Percentiles rank a stretch among this genome's conserved stretches.
phyloP scores from a whole-genome alignment of 2,113 vertebrate genomes.

The Falco punctatus region DNA sequence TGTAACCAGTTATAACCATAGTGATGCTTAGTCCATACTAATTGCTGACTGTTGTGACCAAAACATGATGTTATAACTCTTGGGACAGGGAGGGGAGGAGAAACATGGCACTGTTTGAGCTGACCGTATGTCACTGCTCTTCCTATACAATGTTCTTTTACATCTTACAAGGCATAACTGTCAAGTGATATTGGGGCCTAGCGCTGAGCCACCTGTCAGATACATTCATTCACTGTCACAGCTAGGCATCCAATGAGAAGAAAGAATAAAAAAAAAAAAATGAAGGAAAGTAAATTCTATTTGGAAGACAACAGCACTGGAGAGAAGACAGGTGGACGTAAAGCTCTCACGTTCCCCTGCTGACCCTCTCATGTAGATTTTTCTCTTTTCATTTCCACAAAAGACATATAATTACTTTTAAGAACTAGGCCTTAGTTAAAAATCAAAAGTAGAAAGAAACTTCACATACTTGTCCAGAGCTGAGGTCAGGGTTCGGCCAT shows the following conservation, averaged over 20 bases:
- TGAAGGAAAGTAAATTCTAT: not conserved
- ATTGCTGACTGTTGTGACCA: not conserved
- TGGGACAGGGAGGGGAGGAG: not conserved
- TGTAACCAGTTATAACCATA: constrained; percentile 40
- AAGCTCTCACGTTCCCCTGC: not conserved
- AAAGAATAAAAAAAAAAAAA: not conserved
- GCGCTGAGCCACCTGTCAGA: not conserved
- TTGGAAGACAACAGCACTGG: not conserved
- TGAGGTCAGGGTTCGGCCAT: not conserved
- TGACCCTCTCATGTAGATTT: not conserved
- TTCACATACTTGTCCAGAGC: not conserved
- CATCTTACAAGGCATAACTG: not conserved
- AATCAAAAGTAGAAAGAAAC: not conserved
- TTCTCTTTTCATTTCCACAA: not conserved
- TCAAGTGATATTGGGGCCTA: not conserved
- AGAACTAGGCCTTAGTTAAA: not conserved
- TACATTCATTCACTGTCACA: not conserved
- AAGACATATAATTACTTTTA: not conserved
- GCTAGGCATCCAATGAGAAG: not conserved
- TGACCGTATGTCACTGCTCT: not conserved
- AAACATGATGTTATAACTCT: not conserved
- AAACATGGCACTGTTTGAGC: not conserved
- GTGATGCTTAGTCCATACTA: not conserved
- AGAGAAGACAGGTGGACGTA: not conserved
- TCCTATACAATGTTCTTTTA: not conserved